Base-by-base conservation (phyloP, 2,797 vertebrate genomes). In the Ptychadena robeensis region DNA sequence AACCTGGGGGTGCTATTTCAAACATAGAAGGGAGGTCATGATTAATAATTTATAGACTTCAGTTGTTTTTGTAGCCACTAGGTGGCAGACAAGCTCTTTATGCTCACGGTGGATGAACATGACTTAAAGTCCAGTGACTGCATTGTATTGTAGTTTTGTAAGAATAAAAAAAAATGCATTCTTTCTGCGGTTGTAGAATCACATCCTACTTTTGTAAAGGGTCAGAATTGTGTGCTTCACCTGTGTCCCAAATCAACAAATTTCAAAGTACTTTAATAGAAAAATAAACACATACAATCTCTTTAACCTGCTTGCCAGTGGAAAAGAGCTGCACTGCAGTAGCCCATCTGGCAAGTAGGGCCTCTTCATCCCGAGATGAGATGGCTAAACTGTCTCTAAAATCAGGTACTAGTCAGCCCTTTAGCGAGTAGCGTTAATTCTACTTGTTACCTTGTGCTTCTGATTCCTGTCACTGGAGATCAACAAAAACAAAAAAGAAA, bases 261-360 rank as follows among this genome's bases (percentile, higher is more conserved):
- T 37, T 67, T 8, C 30, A 27, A 61, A 57, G 44, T 9, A 44
- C 15, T 32, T 81, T 28, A 57, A 59, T 75, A 69, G 80, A 76
- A 75, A 82, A 75, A 75, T 61, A 75, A 66, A 75, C 64, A 75
- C 65, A 15, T 28, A 28, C 15, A 53, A n/a, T 64, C n/a, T 37
- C 32, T 35, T 27, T 75, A 25, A 31, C 48, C 64, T 18, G 4
- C 10, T 30, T 34, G 18, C 12, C n/a, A 34, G 4, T 4, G 11
- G 35, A 40, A 30, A 12, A 34, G 9, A 11, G 40, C 40, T 35
- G 9, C 44, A 66, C 38, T n/a, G 38, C 31, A 57, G n/a, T 11
- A 22, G 30, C 63, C 70, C 9, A 48, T 40, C 32, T 61, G 9
- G 4, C 37, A 10, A 27, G 31, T 15, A 32, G 48, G 57, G 11